Evolutionary conservation across 2,797 vertebrate genomes (phyloP).

Genomic region (Oryzias dopingdopingensis): DNA sequence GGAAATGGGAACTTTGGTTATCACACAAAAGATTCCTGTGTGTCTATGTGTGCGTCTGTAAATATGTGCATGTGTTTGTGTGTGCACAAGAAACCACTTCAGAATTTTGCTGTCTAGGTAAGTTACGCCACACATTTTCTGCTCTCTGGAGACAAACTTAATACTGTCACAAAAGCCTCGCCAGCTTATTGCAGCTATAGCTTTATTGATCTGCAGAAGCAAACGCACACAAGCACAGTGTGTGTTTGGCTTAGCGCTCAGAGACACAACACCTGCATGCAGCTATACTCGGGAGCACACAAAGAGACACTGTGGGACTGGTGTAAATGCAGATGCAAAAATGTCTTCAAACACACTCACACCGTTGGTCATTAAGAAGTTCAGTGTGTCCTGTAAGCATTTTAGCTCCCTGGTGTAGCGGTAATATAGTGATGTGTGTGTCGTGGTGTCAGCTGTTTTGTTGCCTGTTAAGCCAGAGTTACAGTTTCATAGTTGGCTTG

Average conservation of each 20-base stretch:
- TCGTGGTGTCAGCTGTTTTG: constrained; percentile 73
- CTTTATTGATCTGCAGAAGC: constrained; percentile 62
- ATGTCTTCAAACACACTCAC: constrained; percentile 31
- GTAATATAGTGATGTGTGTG: constrained; percentile 59
- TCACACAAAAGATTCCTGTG: background rate
- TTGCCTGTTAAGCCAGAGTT: constrained; percentile 73
- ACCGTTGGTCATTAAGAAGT: constrained; percentile 67
- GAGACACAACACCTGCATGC: constrained; percentile 30
- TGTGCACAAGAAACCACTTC: constrained; percentile 28
- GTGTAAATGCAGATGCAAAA: constrained; percentile 50
- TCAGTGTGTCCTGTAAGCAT: constrained; percentile 75
- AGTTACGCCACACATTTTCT: constrained; percentile 57
- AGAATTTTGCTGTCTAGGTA: constrained; percentile 58
- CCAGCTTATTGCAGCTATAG: constrained; percentile 64
- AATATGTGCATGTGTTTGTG: background rate
- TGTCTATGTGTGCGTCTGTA: background rate
- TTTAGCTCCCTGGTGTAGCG: constrained; percentile 68
- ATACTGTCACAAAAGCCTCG: constrained; percentile 59
- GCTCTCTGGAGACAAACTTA: constrained; percentile 53
- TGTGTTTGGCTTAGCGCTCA: constrained; percentile 4
- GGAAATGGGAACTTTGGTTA: too few relatives aligned
- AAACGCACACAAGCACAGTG: constrained; percentile 2
- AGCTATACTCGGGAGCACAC: constrained; percentile 18
- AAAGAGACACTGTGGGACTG: constrained; percentile 15
- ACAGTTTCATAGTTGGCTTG: constrained; percentile 66